Conservation (phyloP, 2,113 vertebrate species). For the Colius striatus region DNA sequence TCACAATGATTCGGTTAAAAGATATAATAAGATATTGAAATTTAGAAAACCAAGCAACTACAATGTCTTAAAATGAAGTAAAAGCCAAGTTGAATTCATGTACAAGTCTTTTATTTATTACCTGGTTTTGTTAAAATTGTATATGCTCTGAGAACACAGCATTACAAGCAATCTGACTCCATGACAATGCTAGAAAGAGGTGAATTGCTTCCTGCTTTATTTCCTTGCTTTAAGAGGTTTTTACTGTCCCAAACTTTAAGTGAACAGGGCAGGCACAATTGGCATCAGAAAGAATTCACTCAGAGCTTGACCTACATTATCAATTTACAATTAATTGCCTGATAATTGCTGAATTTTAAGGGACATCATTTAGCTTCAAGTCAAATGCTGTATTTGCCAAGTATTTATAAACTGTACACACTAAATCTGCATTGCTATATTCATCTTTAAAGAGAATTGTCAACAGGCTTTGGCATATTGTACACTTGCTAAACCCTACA, state of each 20-base stretch:
- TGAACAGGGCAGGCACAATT: not conserved
- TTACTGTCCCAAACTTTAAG: not conserved
- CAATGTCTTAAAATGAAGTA: not conserved
- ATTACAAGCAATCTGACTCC: not conserved
- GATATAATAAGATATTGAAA: not conserved
- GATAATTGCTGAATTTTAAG: not conserved
- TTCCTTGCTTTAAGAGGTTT: not conserved
- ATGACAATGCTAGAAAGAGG: not conserved
- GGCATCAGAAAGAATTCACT: not conserved
- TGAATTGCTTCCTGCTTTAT: not conserved
- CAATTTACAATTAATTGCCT: not conserved
- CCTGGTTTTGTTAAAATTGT: not conserved
- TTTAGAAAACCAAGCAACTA: not conserved
- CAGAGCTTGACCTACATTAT: not conserved
- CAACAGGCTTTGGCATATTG: not conserved
- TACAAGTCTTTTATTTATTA: not conserved
- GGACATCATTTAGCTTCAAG: not conserved
- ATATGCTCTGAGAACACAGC: not conserved
- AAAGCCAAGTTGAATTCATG: not conserved
- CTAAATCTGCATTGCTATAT: not conserved
- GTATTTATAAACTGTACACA: not conserved
- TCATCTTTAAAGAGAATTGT: not conserved
- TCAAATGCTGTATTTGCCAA: not conserved
- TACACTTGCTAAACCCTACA: not conserved
- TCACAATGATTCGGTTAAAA: too few species aligned